These are phyloP conservation scores for Daptonema setosum DNA, from an alignment of 2,888 invertebrate species.

Conservation along the genomic window DNA sequence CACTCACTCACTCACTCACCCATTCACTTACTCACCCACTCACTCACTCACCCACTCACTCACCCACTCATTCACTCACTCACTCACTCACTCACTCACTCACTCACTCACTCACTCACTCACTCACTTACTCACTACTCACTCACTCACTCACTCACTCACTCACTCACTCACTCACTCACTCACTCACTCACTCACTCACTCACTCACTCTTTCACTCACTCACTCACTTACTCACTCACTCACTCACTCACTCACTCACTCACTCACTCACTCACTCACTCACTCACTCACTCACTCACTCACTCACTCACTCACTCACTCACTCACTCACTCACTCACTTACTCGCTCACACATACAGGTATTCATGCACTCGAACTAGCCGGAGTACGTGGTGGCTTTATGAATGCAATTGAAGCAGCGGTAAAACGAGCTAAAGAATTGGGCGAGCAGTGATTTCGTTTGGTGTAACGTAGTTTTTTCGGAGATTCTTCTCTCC, in stretches of 20 bases:
- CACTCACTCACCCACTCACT: background rate
- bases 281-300: background rate
- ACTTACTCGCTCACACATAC: background rate
- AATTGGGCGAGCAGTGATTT: conserved; percentile 19
- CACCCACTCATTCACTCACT: background rate
- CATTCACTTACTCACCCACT: background rate
- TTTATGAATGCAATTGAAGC: conserved; percentile 74
- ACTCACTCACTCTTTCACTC: too few species aligned
- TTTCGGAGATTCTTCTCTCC: too few species aligned
- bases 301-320: background rate
- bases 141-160: background rate
- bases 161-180: background rate
- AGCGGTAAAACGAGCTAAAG: conserved; percentile 41
- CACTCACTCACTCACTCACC: background rate
- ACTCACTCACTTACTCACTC: background rate
- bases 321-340: background rate
- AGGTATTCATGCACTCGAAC: background rate
- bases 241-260: background rate
- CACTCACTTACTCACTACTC: too few species aligned
- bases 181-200: background rate
- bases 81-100: background rate
- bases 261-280: background rate
- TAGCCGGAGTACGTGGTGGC: conserved; percentile 39
- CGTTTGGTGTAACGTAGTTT: too few species aligned
- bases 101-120: too few species aligned